Percentiles rank a stretch among this genome's conserved stretches.
These are phyloP conservation scores for Gallinago paraguaiae DNA, from an alignment of 2,113 vertebrate species.

Conservation along the genomic window DNA sequence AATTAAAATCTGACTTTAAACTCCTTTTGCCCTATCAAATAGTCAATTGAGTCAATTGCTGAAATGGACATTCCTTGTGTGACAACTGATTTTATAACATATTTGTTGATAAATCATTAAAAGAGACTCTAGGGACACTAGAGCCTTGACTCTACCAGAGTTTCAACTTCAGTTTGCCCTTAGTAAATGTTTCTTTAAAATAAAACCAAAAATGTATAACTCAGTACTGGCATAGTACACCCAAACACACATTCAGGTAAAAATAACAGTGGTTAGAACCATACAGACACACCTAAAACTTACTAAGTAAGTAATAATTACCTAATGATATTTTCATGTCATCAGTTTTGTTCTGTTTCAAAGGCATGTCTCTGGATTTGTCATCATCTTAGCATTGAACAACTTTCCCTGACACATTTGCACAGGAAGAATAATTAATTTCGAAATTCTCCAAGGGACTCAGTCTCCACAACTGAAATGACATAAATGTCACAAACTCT, in stretches of 20 bases:
- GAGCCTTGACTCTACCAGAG: neutral
- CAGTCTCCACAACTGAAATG: constrained; percentile 35
- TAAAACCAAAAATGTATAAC: constrained; percentile 41
- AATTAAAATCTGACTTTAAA: neutral
- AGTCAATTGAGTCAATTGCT: neutral
- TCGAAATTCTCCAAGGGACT: constrained; percentile 9
- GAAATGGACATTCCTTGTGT: neutral
- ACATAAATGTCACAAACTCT: constrained; percentile 39
- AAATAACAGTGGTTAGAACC: neutral
- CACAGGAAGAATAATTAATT: constrained; percentile 37
- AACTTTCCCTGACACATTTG: neutral
- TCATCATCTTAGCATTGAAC: neutral
- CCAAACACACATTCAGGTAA: neutral
- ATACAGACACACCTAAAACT: neutral
- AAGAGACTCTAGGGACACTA: neutral
- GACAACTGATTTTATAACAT: neutral
- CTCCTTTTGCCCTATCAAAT: neutral
- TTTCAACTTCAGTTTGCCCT: constrained; percentile 5
- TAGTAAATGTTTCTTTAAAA: constrained; percentile 54
- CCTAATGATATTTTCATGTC: neutral
- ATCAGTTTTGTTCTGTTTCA: constrained; percentile 21
- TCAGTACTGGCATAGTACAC: neutral
- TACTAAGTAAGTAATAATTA: neutral
- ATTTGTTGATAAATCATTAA: constrained; percentile 17
- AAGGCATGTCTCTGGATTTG: constrained; percentile 14